These are phyloP conservation scores for Dryobota labecula DNA, from an alignment of 2,888 invertebrate genomes.

Conservation along the genomic window DNA sequence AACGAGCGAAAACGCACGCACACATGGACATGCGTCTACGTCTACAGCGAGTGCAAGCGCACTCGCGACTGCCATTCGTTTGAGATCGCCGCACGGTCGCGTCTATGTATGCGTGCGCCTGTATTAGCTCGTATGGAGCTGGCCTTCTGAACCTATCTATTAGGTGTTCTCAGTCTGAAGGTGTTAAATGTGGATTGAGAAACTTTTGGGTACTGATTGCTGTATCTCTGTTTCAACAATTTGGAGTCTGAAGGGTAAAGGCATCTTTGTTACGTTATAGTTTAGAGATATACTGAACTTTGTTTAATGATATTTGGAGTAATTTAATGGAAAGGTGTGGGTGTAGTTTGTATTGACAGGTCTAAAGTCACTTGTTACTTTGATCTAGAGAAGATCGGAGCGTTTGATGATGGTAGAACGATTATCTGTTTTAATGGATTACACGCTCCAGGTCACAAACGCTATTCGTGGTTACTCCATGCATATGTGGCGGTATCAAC, in stretches of 20 bases:
- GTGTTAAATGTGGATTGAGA: conserved; percentile 66
- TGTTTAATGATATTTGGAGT: conserved; percentile 24
- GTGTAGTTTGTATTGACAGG: conserved; percentile 47
- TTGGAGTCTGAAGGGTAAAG: conserved; percentile 41
- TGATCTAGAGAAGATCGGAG: not conserved
- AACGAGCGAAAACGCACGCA: not conserved
- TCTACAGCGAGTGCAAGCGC: not conserved
- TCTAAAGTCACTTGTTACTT: conserved; percentile 33
- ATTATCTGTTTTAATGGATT: too few relatives aligned
- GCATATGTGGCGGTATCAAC: too few relatives aligned
- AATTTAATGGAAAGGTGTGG: conserved; percentile 41
- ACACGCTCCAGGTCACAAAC: too few relatives aligned
- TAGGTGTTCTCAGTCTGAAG: conserved; percentile 31
- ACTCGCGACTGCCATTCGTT: not conserved
- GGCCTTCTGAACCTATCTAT: conserved; percentile 4
- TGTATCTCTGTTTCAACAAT: conserved; percentile 62
- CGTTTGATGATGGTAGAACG: not conserved
- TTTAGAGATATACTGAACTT: conserved; percentile 40
- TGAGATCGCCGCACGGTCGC: not conserved
- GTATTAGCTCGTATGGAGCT: not conserved
- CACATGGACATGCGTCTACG: not conserved
- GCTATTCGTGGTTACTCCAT: too few relatives aligned
- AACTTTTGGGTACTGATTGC: conserved; percentile 62
- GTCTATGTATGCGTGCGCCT: not conserved
- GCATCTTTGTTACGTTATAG: conserved; percentile 44